These are phyloP conservation scores for Ahaetulla prasina DNA, from an alignment of 2,113 vertebrate genomes.

Conservation along the genomic window DNA sequence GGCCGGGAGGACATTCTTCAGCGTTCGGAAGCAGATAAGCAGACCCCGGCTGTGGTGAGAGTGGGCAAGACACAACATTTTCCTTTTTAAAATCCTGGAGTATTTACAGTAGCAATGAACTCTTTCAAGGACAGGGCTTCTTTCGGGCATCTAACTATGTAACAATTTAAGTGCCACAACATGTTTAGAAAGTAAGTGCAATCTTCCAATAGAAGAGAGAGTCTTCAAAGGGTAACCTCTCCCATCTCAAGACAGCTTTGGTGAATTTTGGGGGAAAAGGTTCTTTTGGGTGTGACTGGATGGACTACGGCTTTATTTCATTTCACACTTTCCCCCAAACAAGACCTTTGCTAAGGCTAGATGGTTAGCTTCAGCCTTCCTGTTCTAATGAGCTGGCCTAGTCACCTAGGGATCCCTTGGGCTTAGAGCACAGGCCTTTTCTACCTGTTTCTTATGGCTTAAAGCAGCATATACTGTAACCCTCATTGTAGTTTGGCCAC, in stretches of 20 bases:
- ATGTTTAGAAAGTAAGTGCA: background rate
- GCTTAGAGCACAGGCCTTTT: background rate
- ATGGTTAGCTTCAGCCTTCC: background rate
- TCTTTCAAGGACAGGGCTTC: background rate
- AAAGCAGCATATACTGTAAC: background rate
- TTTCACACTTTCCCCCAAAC: background rate
- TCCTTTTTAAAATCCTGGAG: background rate
- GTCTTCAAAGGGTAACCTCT: background rate
- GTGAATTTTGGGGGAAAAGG: background rate
- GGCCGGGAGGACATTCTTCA: too few species aligned
- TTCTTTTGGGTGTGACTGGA: background rate
- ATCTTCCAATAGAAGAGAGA: background rate
- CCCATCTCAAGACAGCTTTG: background rate
- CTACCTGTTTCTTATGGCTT: background rate
- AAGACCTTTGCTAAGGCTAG: background rate
- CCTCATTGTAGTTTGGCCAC: background rate
- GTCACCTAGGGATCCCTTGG: background rate
- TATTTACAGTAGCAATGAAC: background rate
- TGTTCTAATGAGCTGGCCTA: background rate
- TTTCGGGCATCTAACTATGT: background rate
- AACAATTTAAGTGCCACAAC: background rate
- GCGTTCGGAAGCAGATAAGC: too few species aligned
- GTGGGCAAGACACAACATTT: too few species aligned
- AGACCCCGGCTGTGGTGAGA: too few species aligned
- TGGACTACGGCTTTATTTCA: background rate